Conservation (phyloP, 2,888 invertebrate genomes). For the Nemoura dubitans region DNA sequence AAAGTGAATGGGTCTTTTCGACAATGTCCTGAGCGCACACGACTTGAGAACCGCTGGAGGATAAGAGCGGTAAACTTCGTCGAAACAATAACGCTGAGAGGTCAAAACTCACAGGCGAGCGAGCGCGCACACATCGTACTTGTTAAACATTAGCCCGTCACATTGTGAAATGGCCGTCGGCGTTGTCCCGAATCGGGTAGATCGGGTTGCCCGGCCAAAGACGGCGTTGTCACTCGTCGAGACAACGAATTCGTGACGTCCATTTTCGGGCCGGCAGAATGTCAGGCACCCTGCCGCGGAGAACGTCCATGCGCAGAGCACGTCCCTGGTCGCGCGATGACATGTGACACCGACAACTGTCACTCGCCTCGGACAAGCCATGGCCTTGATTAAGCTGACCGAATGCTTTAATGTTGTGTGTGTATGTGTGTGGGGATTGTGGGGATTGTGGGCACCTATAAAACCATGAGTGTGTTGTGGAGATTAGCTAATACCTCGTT, state of each 20-base stretch:
- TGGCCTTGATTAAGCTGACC: neutral
- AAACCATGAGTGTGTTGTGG: neutral
- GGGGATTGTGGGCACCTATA: neutral
- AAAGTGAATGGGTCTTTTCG: slow-evolving; percentile 9
- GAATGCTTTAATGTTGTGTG: neutral
- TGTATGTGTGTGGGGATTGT: too few relatives aligned
- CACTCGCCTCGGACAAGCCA: neutral
- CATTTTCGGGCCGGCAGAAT: neutral
- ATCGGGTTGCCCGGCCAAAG: neutral
- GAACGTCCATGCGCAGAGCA: neutral
- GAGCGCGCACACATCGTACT: neutral
- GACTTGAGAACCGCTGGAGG: neutral
- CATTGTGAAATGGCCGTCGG: slow-evolving; percentile 21
- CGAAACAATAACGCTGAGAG: slow-evolving; percentile 2
- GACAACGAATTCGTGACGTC: slow-evolving; percentile 14
- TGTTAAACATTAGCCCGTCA: slow-evolving; percentile 1
- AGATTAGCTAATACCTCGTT: neutral
- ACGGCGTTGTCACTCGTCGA: neutral
- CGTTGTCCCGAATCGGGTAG: neutral
- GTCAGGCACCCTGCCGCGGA: slow-evolving; percentile 19
- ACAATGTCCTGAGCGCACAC: neutral
- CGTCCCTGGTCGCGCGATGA: slow-evolving; percentile 18
- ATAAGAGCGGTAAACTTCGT: neutral
- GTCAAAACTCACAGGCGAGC: slow-evolving; percentile 10
- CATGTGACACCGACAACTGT: slow-evolving; percentile 28